These are phyloP conservation scores for Chaetodon auriga DNA, from an alignment of 2,113 vertebrate genomes.

Conservation along the genomic window DNA sequence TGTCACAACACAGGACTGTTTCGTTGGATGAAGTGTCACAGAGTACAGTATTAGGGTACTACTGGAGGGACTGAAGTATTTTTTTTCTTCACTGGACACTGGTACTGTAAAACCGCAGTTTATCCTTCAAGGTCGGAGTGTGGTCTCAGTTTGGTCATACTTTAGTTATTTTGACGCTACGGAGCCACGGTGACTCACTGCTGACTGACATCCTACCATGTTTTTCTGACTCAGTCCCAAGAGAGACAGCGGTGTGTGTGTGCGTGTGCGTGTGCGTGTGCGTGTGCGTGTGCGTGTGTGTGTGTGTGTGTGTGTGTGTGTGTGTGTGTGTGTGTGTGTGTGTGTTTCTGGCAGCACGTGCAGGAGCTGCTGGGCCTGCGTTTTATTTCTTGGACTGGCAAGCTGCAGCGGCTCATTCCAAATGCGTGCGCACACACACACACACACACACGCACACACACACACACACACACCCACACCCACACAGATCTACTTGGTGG, in stretches of 20 bases:
- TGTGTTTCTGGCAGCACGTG: conserved; percentile 41
- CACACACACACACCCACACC: conserved; percentile 13
- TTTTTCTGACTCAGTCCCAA: conserved; percentile 30
- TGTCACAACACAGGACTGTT: background rate
- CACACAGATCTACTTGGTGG: conserved; percentile 22
- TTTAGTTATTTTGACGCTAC: conserved; percentile 46
- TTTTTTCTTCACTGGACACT: background rate
- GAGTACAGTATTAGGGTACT: background rate
- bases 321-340: conserved; percentile 9
- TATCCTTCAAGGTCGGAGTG: conserved; percentile 35
- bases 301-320: conserved; percentile 26
- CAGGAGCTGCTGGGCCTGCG: conserved; percentile 51
- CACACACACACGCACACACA: background rate
- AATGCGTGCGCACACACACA: background rate
- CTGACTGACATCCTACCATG: conserved; percentile 29
- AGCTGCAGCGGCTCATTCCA: conserved; percentile 29
- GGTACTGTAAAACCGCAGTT: conserved; percentile 38
- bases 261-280: conserved; percentile 5
- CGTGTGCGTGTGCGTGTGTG: conserved; percentile 10
- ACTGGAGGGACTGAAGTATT: background rate
- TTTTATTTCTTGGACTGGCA: conserved; percentile 67
- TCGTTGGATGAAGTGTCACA: background rate
- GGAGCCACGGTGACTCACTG: conserved; percentile 52
- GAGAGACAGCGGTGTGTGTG: conserved; percentile 18
- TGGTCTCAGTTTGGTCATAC: conserved; percentile 45